Evolutionary conservation across 2,888 invertebrate genomes (phyloP).

Genomic region (Chalcosyrphus nemorum): DNA sequence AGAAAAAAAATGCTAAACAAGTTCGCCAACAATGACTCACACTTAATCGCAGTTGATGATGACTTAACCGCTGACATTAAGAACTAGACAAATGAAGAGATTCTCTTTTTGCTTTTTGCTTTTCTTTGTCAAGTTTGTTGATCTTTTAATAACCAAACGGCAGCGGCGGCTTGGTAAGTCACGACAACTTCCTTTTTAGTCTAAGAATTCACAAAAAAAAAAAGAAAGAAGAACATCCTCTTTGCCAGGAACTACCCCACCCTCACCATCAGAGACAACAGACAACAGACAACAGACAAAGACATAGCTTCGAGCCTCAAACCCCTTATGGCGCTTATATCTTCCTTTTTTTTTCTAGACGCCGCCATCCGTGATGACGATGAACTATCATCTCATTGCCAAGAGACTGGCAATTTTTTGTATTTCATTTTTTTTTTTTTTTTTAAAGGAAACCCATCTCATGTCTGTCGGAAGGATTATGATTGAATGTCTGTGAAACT

Average conservation of each 20-base stretch:
- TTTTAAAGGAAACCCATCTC: neutral
- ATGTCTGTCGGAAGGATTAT: conserved; percentile 41
- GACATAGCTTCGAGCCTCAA: conserved; percentile 20
- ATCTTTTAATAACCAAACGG: neutral
- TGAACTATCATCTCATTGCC: conserved; percentile 10
- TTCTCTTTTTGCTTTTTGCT: too few species aligned
- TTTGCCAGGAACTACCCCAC: neutral
- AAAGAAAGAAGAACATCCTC: neutral
- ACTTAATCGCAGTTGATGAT: neutral
- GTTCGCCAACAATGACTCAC: conserved; percentile 13
- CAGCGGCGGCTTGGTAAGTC: neutral
- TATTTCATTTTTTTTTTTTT: neutral
- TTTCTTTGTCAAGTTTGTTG: conserved; percentile 12
- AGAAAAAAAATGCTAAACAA: neutral
- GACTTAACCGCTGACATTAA: conserved; percentile 11
- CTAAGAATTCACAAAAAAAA: too few species aligned
- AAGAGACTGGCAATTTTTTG: conserved; percentile 15
- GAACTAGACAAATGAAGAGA: neutral
- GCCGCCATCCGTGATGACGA: conserved; percentile 13
- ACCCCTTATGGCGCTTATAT: conserved; percentile 1
- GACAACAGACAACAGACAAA: conserved; percentile 37
- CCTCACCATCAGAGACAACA: neutral
- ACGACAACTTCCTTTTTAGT: conserved; percentile 19
- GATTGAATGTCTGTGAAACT: conserved; percentile 17
- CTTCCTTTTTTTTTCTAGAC: conserved; percentile 16